Evolutionary conservation across 2,888 invertebrate genomes (phyloP).

Genomic region (Cryptophagus acutangulus): DNA sequence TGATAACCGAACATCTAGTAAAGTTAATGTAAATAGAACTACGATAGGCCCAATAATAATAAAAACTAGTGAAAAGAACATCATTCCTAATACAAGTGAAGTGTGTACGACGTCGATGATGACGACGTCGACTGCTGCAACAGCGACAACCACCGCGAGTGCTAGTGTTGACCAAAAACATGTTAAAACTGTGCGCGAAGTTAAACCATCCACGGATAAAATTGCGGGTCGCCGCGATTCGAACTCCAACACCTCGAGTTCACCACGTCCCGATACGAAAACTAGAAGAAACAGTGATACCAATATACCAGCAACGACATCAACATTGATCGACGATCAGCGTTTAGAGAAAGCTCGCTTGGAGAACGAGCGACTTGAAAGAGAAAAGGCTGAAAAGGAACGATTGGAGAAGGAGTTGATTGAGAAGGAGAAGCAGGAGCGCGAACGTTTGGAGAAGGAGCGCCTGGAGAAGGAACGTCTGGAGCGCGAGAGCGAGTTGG

Average conservation of each 20-base stretch:
- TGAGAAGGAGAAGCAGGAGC: constrained; percentile 45
- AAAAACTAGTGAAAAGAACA: constrained; percentile 31
- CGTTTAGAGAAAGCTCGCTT: constrained; percentile 44
- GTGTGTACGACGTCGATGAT: too few species aligned
- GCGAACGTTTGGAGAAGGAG: constrained; percentile 42
- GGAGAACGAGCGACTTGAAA: constrained; percentile 43
- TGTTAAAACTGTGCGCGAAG: constrained; percentile 28
- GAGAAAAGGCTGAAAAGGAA: constrained; percentile 42
- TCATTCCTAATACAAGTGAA: constrained; percentile 30
- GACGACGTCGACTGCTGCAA: constrained; percentile 9
- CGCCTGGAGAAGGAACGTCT: constrained; percentile 40
- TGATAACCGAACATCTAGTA: constrained; percentile 43
- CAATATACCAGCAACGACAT: constrained; percentile 32
- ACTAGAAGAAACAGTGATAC: constrained; percentile 41
- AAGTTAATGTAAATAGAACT: constrained; percentile 45
- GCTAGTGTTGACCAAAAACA: too few species aligned
- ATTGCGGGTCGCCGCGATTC: constrained; percentile 34
- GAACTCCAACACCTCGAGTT: constrained; percentile 32
- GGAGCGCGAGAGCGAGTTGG: constrained; percentile 43
- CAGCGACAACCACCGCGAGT: constrained; percentile 17
- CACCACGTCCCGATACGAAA: constrained; percentile 34
- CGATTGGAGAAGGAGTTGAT: constrained; percentile 41
- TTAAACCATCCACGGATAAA: constrained; percentile 28
- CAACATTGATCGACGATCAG: constrained; percentile 34
- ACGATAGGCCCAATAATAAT: constrained; percentile 31